Evolutionary conservation across 2,113 vertebrate species (phyloP), one percentile per base, ranked within the genome.

Genomic region (Pogona vitticeps): DNA sequence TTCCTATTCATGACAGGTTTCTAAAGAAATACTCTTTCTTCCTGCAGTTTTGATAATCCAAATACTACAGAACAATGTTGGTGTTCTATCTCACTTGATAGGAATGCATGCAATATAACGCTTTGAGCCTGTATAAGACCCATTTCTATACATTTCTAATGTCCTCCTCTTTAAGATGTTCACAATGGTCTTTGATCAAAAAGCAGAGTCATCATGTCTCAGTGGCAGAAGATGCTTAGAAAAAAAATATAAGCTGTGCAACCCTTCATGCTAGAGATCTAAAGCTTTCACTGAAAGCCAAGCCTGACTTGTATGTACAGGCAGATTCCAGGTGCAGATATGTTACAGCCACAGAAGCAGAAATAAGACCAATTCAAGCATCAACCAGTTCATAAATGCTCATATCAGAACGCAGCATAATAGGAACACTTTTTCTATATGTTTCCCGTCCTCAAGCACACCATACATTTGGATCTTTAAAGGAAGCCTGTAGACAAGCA

Each of bases 341-440:
- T 26, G 28, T 28, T 58, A 8, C 1, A 81, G 80, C 36, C 76
- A 33, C 70, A 68, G 75, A 84, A 92, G 86, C 80, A 85, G 83
- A 40, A 1, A 40, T 85, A 83, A 79, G 88, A 88, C 40, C 52
- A 78, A 86, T 90, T 89, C 78, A 56, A 85, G 87, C 82, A 72
- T 46, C 63, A 38, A 86, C 10, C 58, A 85, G 88, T 85, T 83
- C 0, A 58, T 59, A 58, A 36, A 0, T 0, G 0, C 38, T 65
- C 72, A 87, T 12, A 0, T 63, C 31, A 76, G n/a, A 88, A 88
- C 90, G 77, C 76, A 85, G 90, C 65, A 81, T 70, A 86, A 91
- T 87, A 65, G 21, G 65, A 77, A 68, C 2, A 5, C n/a, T 28
- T 79, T 59, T 65, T 33, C 26, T 23, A 12, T n/a, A 14, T n/a